These are phyloP conservation scores for Junco hyemalis DNA, from an alignment of 2,113 vertebrate species.

Conservation along the genomic window DNA sequence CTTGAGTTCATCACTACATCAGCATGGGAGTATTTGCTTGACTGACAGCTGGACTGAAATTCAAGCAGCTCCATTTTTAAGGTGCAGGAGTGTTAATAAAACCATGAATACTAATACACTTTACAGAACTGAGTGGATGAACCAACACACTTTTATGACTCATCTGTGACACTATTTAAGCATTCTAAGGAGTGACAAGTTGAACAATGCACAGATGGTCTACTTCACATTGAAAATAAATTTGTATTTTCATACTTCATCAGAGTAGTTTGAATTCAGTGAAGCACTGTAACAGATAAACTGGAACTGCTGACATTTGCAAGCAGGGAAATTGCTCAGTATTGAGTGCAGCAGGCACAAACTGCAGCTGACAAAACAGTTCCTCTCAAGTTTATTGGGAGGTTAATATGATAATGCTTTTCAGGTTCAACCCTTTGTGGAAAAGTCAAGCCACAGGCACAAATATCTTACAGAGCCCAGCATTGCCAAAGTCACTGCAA, in stretches of 20 bases:
- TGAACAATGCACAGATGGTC: not conserved
- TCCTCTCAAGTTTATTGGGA: not conserved
- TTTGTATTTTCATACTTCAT: not conserved
- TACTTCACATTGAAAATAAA: not conserved
- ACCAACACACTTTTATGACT: not conserved
- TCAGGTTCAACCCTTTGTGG: not conserved
- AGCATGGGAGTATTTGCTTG: not conserved
- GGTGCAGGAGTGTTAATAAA: not conserved
- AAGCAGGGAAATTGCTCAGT: not conserved
- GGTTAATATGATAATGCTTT: not conserved
- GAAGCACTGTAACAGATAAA: not conserved
- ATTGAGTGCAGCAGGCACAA: not conserved
- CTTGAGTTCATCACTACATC: not conserved
- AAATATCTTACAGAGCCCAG: not conserved
- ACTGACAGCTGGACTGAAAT: not conserved
- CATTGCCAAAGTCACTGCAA: not conserved
- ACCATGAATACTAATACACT: not conserved
- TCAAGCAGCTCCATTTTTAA: not conserved
- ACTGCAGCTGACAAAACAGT: not conserved
- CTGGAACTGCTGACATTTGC: conserved; percentile 18
- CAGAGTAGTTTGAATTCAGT: not conserved
- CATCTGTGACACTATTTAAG: not conserved
- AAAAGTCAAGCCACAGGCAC: not conserved
- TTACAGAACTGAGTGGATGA: not conserved
- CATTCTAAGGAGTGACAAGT: not conserved